Base-by-base conservation (phyloP, 2,888 invertebrate genomes). In the Nezara viridula region DNA sequence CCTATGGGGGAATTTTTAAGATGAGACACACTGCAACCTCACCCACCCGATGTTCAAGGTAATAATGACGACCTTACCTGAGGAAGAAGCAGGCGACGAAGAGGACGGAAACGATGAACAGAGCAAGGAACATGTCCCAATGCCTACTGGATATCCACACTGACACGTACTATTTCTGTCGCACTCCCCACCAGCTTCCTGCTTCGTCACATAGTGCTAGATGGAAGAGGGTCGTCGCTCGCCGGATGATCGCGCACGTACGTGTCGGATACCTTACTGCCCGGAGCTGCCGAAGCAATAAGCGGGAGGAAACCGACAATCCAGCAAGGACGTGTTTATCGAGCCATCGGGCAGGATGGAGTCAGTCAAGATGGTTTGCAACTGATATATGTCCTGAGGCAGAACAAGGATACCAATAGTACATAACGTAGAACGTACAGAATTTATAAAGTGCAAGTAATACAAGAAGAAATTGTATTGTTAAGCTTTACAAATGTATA, bases 111-210 rank as follows among this genome's bases (percentile, higher is more conserved):
- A 16, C 40, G 52, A 86, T 60, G 86, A 37, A 55, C 32, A 52
- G 27, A 55, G 81, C 86, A 16, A 86, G 86, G 55, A 86, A 55
- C 86, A 86, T 86, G 55, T 86, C 86, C 86, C 55, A 40, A 52
- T 21, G 86, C 60, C 52, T 52, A 55, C 86, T 86, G 86, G 86
- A 86, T 86, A 52, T 52, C 37, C 37, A 86, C 86, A 55, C 50
- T 86, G 52, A 55, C 86, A 86, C 52, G 40, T 40, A 86, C 52
- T 86, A 86, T 86, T 86, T 86, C 86, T 86, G 86, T 86, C 86
- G 2, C 32, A 27, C 40, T 55, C 86, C 86, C 86, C 86, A 55
- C 86, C 86, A 86, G 52, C 52, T 81, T 81, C 81, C 81, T 81
- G 81, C 44, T 47, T 81, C 44, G 81, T 81, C 81, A 81, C 37